Base-by-base conservation (phyloP, 2,888 invertebrate species). In the Silvanus unidentatus region DNA sequence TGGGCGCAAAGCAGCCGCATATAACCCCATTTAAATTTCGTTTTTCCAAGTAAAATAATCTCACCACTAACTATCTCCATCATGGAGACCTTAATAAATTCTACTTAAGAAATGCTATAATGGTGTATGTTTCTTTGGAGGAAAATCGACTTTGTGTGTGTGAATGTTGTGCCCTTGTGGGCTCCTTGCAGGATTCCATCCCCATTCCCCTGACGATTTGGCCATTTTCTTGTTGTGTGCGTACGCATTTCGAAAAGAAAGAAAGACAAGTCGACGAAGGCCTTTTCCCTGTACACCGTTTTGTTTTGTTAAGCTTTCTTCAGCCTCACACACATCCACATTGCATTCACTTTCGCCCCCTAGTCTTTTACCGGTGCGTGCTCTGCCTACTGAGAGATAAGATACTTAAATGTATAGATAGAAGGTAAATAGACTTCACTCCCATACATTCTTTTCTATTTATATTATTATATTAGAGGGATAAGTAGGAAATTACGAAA, bases 281-380 rank as follows among this genome's bases (percentile, higher is more conserved):
- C 16, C 22, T 22, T 55, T 50, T 49, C 57, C 44, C 47, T 46
- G 49, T 50, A 48, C 44, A 53, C 55, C 54, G 55, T 57, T 58
- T 58, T 57, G 57, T 58, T 57, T 56, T 54, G 55, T 57, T 58
- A 57, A 57, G 55, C 55, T 48, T 47, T 52, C 46, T 22, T 5
- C 22, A 8, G 22, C 22, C 22, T 5, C 22, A 22, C 22, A 22
- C 22, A 22, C 22, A 22, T 22, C 22, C 8, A 22, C 8, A 22
- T 22, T 3, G 22, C 22, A 22, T 22, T 22, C 22, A 22, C 22
- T 22, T 22, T 22, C 22, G 8, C 22, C 49, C 49, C 34, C 42
- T 41, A 45, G 44, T 51, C 46, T 53, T 42, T 50, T 47, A 44
- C 43, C 32, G 43, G 41, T 48, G 43, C 58, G 58, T 59, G 57